These are phyloP conservation scores for Macroteleia sp. DNA, from an alignment of 2,888 invertebrate species.

Conservation along the genomic window DNA sequence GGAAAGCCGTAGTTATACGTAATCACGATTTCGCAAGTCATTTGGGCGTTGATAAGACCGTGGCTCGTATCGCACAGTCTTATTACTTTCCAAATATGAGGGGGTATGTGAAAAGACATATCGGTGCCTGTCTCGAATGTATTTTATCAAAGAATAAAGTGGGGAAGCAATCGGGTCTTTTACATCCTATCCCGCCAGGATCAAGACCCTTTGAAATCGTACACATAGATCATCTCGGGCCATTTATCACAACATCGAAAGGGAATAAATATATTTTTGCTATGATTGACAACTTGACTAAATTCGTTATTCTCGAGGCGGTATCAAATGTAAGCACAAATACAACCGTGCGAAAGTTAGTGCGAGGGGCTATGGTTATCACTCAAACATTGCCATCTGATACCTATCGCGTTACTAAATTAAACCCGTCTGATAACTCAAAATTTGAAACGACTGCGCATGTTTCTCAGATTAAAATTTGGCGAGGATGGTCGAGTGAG, in stretches of 20 bases:
- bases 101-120: conserved; percentile 57
- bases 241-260: conserved; percentile 8
- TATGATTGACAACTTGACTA: conserved; percentile 20
- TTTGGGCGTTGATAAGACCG: conserved; percentile 56
- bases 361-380: too few species aligned
- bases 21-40: conserved; percentile 41
- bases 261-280: conserved; percentile 2
- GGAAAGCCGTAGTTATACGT: conserved; percentile 25
- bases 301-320: conserved; percentile 32
- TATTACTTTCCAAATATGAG: conserved; percentile 64
- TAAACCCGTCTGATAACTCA: too few species aligned
- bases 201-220: conserved; percentile 7
- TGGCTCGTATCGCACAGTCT: conserved; percentile 27
- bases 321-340: not conserved
- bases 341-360: not conserved
- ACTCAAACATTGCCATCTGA: too few species aligned
- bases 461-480: too few species aligned
- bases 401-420: too few species aligned
- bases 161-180: conserved; percentile 46
- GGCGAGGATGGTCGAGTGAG: too few species aligned
- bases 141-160: conserved; percentile 15
- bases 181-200: conserved; percentile 57
- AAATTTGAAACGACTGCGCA: too few species aligned
- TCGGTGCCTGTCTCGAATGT: conserved; percentile 65
- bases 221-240: conserved; percentile 48